Percentiles rank a stretch among this genome's conserved stretches.
Conservation (phyloP, 2,888 invertebrate species). For the Parnassius smintheus region DNA sequence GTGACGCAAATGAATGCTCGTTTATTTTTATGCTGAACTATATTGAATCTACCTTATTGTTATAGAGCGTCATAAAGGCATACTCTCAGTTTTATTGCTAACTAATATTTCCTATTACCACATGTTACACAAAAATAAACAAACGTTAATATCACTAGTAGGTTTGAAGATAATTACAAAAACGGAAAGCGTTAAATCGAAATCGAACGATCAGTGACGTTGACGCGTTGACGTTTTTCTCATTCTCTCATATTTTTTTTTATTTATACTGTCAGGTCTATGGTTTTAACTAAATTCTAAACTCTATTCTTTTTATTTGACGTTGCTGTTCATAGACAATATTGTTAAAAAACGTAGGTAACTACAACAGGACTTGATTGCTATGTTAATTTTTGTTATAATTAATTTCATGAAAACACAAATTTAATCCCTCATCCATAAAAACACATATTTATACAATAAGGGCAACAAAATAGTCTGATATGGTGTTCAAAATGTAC, state of each 20-base stretch:
- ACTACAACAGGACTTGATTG: too few species aligned
- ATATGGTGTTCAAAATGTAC: too few species aligned
- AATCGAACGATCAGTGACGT: conserved; percentile 40
- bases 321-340: conserved; percentile 7
- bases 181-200: conserved; percentile 50
- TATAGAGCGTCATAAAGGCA: conserved; percentile 63
- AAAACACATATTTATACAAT: too few species aligned
- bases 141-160: conserved; percentile 41
- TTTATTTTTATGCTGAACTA: conserved; percentile 61
- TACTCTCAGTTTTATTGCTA: conserved; percentile 39
- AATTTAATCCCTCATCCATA: too few species aligned
- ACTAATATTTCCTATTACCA: conserved; percentile 36
- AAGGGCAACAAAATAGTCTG: too few species aligned
- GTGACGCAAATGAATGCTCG: conserved; percentile 63
- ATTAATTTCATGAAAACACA: too few species aligned
- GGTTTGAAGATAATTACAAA: conserved; percentile 38
- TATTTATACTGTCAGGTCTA: too few species aligned
- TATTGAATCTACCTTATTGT: conserved; percentile 40
- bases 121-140: conserved; percentile 43
- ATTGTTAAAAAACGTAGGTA: neutral
- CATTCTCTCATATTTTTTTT: too few species aligned
- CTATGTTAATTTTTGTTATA: too few species aligned
- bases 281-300: too few species aligned
- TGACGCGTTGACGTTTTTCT: neutral
- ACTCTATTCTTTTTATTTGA: conserved; percentile 13